phyloP scores from a whole-genome alignment of 2,113 vertebrate species.

The Calyptommatus sinebrachiatus region DNA sequence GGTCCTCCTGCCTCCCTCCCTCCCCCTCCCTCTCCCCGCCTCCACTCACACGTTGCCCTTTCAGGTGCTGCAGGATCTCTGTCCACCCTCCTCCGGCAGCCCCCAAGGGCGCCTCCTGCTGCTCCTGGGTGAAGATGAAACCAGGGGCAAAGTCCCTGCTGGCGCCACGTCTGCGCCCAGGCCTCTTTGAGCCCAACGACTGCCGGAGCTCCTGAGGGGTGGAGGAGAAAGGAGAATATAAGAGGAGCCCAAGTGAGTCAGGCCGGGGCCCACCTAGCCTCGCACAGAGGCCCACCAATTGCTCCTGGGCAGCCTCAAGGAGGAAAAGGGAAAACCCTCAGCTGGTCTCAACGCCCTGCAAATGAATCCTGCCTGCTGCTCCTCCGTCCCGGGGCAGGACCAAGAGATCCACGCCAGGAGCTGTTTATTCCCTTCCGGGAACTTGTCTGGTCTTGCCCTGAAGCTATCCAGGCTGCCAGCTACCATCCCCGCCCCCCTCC shows the following conservation, averaged over 20 bases:
- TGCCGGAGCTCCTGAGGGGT: conserved; percentile 65
- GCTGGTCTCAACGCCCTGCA: no score
- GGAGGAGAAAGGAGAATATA: not conserved
- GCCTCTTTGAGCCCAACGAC: conserved; percentile 66
- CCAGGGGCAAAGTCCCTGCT: conserved; percentile 73
- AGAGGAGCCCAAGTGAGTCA: no score
- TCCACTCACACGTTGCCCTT: conserved; percentile 75
- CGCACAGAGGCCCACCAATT: no score
- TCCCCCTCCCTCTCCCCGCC: not conserved
- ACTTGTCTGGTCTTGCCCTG: no score
- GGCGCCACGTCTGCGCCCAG: not conserved
- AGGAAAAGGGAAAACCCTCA: not conserved
- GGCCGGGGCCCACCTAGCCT: no score
- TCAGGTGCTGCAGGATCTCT: conserved; percentile 85
- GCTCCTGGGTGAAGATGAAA: conserved; percentile 86
- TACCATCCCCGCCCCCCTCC: no score
- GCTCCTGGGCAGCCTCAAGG: no score
- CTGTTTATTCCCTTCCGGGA: no score
- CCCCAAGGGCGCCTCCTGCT: conserved; percentile 73
- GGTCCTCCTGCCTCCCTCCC: not conserved
- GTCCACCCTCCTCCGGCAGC: conserved; percentile 70
- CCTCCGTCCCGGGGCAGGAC: no score
- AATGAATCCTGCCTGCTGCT: no score
- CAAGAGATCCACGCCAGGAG: no score
- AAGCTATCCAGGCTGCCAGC: no score